Percentiles rank a stretch among this genome's conserved stretches.
These are phyloP conservation scores for Stenotaenia linearis DNA, from an alignment of 2,888 invertebrate species.

Conservation along the genomic window DNA sequence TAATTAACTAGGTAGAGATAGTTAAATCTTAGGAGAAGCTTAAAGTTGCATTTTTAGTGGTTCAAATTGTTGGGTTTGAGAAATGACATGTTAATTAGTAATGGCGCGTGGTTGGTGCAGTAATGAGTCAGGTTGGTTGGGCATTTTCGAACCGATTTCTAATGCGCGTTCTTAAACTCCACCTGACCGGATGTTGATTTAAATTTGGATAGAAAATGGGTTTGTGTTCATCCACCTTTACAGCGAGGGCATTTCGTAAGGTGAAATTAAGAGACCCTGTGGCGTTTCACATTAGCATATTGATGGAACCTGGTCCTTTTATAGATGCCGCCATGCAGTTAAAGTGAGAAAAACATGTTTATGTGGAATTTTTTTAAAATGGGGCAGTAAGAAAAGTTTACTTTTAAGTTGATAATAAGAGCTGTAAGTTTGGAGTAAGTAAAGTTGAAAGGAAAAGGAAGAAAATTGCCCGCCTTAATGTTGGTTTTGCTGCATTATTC, in stretches of 20 bases:
- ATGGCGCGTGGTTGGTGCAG: not conserved
- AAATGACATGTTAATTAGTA: not conserved
- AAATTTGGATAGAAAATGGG: constrained; percentile 17
- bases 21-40: not conserved
- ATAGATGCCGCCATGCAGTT: constrained; percentile 1
- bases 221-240: constrained; percentile 7
- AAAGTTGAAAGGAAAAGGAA: not conserved
- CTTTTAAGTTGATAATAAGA: not conserved
- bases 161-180: constrained; percentile 9
- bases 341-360: constrained; percentile 26
- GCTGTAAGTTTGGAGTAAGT: not conserved
- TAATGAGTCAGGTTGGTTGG: not conserved
- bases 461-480: not conserved
- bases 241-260: constrained; percentile 15
- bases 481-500: not conserved
- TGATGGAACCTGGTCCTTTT: constrained; percentile 10
- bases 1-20: not conserved
- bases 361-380: not conserved
- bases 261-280: constrained; percentile 26
- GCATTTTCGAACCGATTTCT: not conserved
- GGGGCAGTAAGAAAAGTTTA: not conserved
- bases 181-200: not conserved
- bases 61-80: not conserved
- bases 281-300: constrained; percentile 21
- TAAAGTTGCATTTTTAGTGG: not conserved